These are phyloP conservation scores for Myotis pilosus DNA, from an alignment of 2,797 vertebrate genomes.

Conservation along the genomic window DNA sequence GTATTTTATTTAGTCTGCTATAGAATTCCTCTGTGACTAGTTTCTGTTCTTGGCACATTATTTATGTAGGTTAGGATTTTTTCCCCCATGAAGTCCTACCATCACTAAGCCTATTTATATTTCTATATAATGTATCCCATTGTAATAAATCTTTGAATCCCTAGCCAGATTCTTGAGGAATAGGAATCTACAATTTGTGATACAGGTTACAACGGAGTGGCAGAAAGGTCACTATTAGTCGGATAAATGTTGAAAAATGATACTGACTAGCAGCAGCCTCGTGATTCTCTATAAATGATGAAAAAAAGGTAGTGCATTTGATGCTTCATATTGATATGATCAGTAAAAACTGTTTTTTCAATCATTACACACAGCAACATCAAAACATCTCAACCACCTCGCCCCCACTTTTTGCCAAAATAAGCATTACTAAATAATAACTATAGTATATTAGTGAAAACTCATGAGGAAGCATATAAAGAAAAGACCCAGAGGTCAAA, in stretches of 20 bases:
- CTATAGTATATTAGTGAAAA: neutral
- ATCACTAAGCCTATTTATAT: slow-evolving; percentile 53
- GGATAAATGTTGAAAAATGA: slow-evolving; percentile 49
- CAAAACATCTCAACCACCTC: neutral
- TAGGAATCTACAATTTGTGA: neutral
- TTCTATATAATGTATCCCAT: slow-evolving; percentile 39
- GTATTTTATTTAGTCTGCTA: slow-evolving; percentile 38
- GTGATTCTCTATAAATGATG: slow-evolving; percentile 24
- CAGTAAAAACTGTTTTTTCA: neutral
- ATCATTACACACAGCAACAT: neutral
- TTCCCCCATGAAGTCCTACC: slow-evolving; percentile 1
- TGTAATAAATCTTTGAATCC: slow-evolving; percentile 63
- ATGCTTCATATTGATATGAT: neutral
- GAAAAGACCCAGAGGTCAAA: neutral
- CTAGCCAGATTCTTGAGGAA: slow-evolving; percentile 6
- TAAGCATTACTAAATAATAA: neutral
- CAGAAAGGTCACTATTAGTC: slow-evolving; percentile 52
- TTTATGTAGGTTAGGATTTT: neutral
- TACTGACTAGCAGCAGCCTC: neutral
- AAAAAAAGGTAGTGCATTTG: neutral
- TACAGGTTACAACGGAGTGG: neutral
- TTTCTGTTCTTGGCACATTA: slow-evolving; percentile 54
- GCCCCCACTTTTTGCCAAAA: neutral
- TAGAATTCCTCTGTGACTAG: slow-evolving; percentile 46
- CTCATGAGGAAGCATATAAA: accelerated